Evolutionary conservation across 2,888 invertebrate species (phyloP), one percentile per base, ranked within the genome.

Genomic region (Acronicta leporina): DNA sequence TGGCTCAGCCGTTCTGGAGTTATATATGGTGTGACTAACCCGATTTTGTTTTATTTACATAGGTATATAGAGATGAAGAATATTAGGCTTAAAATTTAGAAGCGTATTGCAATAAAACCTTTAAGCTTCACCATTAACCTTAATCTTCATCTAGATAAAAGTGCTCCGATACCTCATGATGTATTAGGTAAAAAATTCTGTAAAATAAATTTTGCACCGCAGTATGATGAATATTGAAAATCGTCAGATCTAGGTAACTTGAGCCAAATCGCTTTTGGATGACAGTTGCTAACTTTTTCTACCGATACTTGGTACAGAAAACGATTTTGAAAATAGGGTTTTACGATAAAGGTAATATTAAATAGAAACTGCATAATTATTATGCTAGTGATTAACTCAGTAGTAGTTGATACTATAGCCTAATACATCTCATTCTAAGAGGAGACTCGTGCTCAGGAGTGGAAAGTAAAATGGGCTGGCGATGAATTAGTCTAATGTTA

Each of bases 261-360:
- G 75, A 70, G 70, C 70, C 70, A 71, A 70, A 71, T 71, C 72
- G 75, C 16, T 71, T 71, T 71, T 45, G 66, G 75, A 71, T 71
- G 75, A 70, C 49, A 71, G 43, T 48, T 44, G 52, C 46, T 63
- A 63, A 74, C 53, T 69, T 69, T 53, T 63, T 64, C 69, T 47
- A 33, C 30, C 51, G 52, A 71, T 64, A 71, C 46, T 70, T 70
- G 75, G 65, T 65, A 71, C 52, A 33, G 52, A 70, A 55, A 55
- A 54, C 25, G 33, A 13, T 44, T 70, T 58, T 69, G 20, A 42
- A 30, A 63, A 52, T 59, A 15, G 15, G 13, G n/a, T 47, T 53
- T 56, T 48, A 57, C 52, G 49, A 58, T 61, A 59, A 50, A 58
- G 20, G 44, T 49, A 63, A 49, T 56, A 55, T 65, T n/a, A 38